Evolutionary conservation across 2,888 invertebrate species (phyloP).

Genomic region (Acleris laterana): DNA sequence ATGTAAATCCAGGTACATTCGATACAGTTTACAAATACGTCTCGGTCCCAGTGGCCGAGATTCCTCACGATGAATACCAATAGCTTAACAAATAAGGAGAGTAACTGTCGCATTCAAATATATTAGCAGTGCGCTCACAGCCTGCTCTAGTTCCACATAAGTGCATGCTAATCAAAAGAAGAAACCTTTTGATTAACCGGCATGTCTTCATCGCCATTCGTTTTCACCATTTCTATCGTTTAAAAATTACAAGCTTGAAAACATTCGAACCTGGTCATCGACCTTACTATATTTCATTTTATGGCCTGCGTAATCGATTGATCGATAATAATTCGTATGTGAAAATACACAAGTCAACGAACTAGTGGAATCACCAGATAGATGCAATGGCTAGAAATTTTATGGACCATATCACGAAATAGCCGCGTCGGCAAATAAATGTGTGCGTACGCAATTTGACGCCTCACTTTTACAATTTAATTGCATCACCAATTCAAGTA

Average conservation of each 20-base stretch:
- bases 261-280: conserved; percentile 21
- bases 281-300: conserved; percentile 26
- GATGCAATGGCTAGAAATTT: conserved; percentile 31
- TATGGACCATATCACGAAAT: conserved; percentile 28
- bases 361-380: conserved; percentile 20
- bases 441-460: conserved; percentile 16
- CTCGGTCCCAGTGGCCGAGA: conserved; percentile 37
- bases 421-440: conserved; percentile 27
- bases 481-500: conserved; percentile 23
- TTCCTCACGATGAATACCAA: conserved; percentile 34
- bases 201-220: conserved; percentile 13
- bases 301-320: conserved; percentile 30
- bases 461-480: conserved; percentile 24
- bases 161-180: conserved; percentile 33
- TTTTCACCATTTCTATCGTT: conserved; percentile 36
- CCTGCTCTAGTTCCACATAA: conserved; percentile 32
- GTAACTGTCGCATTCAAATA: conserved; percentile 38
- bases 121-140: conserved; percentile 29
- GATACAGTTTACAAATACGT: conserved; percentile 13
- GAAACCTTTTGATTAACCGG: conserved; percentile 4
- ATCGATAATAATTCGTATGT: conserved; percentile 29
- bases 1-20: conserved; percentile 4
- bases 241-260: conserved; percentile 31
- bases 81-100: conserved; percentile 33
- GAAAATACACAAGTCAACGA: conserved; percentile 25